These are phyloP conservation scores for Dioctria rufipes DNA, from an alignment of 2,888 invertebrate species.

Conservation along the genomic window DNA sequence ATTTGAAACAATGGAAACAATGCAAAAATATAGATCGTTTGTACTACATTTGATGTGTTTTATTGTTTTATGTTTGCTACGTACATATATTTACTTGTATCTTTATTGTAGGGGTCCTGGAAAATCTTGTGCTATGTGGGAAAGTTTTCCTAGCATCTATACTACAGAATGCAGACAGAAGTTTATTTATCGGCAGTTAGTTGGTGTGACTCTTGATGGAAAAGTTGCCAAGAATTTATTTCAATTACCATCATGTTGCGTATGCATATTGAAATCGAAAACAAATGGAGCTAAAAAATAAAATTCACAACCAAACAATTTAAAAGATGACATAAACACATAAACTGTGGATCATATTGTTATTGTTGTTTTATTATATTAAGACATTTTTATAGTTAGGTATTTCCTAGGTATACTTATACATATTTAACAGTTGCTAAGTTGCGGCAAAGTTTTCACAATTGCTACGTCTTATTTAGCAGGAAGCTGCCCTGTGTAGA, in stretches of 20 bases:
- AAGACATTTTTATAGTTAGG: too few species aligned
- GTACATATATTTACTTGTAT: constrained; percentile 53
- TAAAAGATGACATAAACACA: too few species aligned
- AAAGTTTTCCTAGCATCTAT: constrained; percentile 72
- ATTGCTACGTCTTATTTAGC: too few species aligned
- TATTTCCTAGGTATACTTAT: too few species aligned
- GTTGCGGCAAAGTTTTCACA: too few species aligned
- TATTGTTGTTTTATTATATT: too few species aligned
- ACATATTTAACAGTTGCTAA: too few species aligned
- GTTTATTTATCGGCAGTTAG: constrained; percentile 73
- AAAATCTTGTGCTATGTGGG: constrained; percentile 72
- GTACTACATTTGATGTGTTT: background rate
- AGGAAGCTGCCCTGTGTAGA: too few species aligned
- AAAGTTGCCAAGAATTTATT: constrained; percentile 73
- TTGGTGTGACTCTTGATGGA: constrained; percentile 72
- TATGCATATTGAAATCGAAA: constrained; percentile 73
- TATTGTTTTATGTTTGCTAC: constrained; percentile 16
- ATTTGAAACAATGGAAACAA: too few species aligned
- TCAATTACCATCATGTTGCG: constrained; percentile 82
- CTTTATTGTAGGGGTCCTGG: constrained; percentile 68
- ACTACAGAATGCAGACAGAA: constrained; percentile 75
- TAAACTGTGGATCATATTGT: too few species aligned
- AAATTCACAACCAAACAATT: too few species aligned
- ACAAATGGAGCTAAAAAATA: constrained; percentile 38
- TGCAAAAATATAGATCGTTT: background rate